phyloP scores from a whole-genome alignment of 2,888 invertebrate species.

The Bembecia ichneumoniformis region DNA sequence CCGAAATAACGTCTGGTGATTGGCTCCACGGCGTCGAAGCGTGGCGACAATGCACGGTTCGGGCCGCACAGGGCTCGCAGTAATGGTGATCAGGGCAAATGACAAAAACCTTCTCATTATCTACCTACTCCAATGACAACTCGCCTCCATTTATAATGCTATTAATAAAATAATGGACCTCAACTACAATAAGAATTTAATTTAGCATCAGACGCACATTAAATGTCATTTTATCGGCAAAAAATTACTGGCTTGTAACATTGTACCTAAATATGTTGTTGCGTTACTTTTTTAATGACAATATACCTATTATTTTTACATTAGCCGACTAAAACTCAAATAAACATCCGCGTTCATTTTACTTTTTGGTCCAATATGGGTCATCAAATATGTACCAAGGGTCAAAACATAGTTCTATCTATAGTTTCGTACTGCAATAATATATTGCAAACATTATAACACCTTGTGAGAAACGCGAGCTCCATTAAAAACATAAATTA shows the following conservation, averaged over 20 bases:
- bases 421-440: no score
- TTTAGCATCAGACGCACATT: constrained; percentile 56
- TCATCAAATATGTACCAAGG: no score
- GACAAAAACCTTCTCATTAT: constrained; percentile 56
- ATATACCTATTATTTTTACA: constrained; percentile 54
- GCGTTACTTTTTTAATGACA: constrained; percentile 36
- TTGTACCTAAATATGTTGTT: constrained; percentile 18
- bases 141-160: constrained; percentile 62
- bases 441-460: no score
- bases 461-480: no score
- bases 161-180: constrained; percentile 59
- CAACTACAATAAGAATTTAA: constrained; percentile 38
- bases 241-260: constrained; percentile 23
- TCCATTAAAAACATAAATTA: no score
- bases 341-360: constrained; percentile 27
- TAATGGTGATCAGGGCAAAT: constrained; percentile 34
- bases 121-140: constrained; percentile 40
- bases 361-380: no score
- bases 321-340: constrained; percentile 27
- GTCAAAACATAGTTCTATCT: no score
- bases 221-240: constrained; percentile 58
- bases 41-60: constrained; percentile 3
- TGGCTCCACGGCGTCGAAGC: constrained; percentile 13
- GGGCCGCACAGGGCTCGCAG: constrained; percentile 18
- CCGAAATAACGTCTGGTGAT: constrained; percentile 20